These are phyloP conservation scores for Pachydiplax longipennis DNA, from an alignment of 2,888 invertebrate genomes.

Conservation along the genomic window DNA sequence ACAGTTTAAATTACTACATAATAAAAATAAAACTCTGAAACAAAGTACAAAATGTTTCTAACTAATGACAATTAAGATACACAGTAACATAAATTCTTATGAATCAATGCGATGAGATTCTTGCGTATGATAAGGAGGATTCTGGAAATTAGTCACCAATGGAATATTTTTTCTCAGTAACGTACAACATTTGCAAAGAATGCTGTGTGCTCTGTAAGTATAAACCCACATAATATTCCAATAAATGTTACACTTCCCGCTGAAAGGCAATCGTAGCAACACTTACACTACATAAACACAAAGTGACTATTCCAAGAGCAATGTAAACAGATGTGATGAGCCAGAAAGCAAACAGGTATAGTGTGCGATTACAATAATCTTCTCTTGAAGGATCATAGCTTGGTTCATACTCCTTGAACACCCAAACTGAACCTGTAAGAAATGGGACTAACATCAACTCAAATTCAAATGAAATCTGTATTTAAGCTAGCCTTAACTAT, in stretches of 20 bases:
- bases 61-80: neutral
- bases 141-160: neutral
- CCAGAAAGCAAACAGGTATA: conserved; percentile 76
- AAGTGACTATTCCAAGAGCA: conserved; percentile 62
- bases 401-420: conserved; percentile 71
- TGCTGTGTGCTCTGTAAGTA: neutral
- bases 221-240: neutral
- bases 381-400: conserved; percentile 62
- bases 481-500: no score
- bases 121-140: neutral
- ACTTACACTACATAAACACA: conserved; percentile 66
- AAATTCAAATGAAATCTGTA: neutral
- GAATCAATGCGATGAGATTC: neutral
- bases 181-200: neutral
- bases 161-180: neutral
- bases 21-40: neutral
- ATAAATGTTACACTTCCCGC: conserved; percentile 52
- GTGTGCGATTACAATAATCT: conserved; percentile 70
- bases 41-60: neutral
- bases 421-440: conserved; percentile 70
- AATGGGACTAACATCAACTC: neutral
- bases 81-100: neutral
- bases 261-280: conserved; percentile 62
- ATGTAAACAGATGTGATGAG: conserved; percentile 71
- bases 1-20: neutral